Conservation (phyloP, 2,113 vertebrate species). For the Excalfactoria chinensis region DNA sequence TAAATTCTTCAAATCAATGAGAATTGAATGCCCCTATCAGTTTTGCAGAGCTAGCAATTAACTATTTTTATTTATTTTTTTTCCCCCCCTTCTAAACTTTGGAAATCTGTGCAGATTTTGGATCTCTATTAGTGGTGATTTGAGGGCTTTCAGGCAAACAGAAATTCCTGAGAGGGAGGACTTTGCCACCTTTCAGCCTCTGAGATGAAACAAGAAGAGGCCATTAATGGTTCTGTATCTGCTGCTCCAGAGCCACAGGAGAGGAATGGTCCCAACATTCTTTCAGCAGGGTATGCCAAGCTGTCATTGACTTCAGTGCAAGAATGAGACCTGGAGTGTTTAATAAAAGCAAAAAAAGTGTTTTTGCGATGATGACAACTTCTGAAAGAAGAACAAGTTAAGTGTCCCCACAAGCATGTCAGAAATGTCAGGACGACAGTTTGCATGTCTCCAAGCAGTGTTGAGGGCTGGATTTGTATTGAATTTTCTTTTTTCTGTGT, state of each 20-base stretch:
- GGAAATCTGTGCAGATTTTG: neutral
- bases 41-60: neutral
- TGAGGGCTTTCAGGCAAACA: neutral
- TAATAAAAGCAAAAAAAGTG: neutral
- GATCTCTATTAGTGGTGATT: neutral
- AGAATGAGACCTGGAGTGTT: neutral
- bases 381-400: neutral
- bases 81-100: neutral
- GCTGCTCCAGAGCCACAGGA: neutral
- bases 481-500: conserved; percentile 9
- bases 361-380: neutral
- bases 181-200: neutral
- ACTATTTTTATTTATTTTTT: neutral
- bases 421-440: neutral
- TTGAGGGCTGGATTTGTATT: conserved; percentile 22
- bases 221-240: neutral
- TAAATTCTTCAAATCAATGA: neutral
- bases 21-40: neutral
- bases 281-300: neutral
- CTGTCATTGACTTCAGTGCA: neutral
- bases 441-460: neutral
- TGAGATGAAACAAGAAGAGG: neutral
- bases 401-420: neutral
- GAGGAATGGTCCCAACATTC: neutral
- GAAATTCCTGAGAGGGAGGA: neutral